Percentiles rank a stretch among this genome's conserved stretches.
phyloP scores from a whole-genome alignment of 2,888 invertebrate species.

The Dicranocentrus wangi region DNA sequence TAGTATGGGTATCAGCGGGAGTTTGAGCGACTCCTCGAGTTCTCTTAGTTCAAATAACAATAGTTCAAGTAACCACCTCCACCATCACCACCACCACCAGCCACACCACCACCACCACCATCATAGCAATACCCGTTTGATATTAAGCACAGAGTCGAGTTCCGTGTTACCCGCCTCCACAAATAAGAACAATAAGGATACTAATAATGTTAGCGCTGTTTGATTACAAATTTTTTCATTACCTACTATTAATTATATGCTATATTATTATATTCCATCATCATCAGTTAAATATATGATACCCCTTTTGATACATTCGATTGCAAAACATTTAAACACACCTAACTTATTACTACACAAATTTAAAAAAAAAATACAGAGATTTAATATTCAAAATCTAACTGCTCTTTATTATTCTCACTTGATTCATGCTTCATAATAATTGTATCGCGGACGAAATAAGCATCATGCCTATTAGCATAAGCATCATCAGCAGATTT shows the following conservation, averaged over 20 bases:
- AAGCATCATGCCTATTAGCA: too few species aligned
- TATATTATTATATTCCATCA: conserved; percentile 4
- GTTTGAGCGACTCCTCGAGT: conserved; percentile 55
- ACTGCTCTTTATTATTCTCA: too few species aligned
- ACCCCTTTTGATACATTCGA: conserved; percentile 13
- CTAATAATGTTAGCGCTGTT: conserved; percentile 50
- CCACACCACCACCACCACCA: conserved; percentile 31
- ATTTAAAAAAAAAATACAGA: too few species aligned
- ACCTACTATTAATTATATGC: not conserved
- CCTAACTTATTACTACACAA: too few species aligned
- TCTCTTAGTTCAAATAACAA: conserved; percentile 58
- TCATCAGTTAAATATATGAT: not conserved
- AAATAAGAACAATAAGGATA: conserved; percentile 41
- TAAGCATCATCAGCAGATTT: too few species aligned
- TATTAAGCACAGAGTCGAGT: conserved; percentile 62
- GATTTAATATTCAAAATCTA: too few species aligned
- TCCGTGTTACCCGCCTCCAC: conserved; percentile 58
- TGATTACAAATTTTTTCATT: conserved; percentile 2
- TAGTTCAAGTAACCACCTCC: conserved; percentile 48
- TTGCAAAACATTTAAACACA: not conserved
- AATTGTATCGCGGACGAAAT: too few species aligned
- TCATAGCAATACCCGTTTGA: conserved; percentile 44
- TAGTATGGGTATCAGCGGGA: conserved; percentile 10
- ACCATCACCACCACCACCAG: conserved; percentile 31
- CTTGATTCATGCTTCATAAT: too few species aligned